These are phyloP conservation scores for Buphagus erythrorhynchus DNA, from an alignment of 2,797 vertebrate species.

Conservation along the genomic window DNA sequence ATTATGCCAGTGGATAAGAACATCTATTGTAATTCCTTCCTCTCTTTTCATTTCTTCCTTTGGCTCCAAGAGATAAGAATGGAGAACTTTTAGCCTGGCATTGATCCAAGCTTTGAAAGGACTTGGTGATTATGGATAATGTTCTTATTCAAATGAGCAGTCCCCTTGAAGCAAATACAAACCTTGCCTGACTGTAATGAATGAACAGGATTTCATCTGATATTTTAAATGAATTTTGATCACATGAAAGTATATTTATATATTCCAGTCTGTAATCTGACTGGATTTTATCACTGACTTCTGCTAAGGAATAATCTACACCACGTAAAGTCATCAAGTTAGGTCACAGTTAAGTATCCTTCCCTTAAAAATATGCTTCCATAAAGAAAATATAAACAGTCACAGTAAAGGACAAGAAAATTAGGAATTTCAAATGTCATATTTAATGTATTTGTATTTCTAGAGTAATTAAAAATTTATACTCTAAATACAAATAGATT, in stretches of 20 bases:
- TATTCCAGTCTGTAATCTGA: background rate
- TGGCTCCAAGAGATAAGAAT: background rate
- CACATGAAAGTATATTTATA: background rate
- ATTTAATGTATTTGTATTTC: background rate
- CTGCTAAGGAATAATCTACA: background rate
- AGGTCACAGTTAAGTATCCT: background rate
- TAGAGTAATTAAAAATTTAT: background rate
- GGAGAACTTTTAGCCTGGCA: background rate
- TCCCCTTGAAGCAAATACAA: background rate
- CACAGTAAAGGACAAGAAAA: background rate
- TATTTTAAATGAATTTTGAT: background rate
- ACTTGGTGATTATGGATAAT: background rate
- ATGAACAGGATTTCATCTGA: background rate
- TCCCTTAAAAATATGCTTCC: background rate
- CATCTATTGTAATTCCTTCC: background rate
- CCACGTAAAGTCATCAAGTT: background rate
- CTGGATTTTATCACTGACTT: background rate
- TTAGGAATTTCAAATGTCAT: background rate
- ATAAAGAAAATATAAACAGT: background rate
- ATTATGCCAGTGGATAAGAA: constrained; percentile 25
- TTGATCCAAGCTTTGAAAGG: background rate
- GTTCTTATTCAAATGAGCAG: background rate
- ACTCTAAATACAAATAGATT: background rate
- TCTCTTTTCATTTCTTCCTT: background rate
- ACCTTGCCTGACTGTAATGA: background rate